phyloP scores from a whole-genome alignment of 2,797 vertebrate species.

The Pantherophis alleghaniensis region DNA sequence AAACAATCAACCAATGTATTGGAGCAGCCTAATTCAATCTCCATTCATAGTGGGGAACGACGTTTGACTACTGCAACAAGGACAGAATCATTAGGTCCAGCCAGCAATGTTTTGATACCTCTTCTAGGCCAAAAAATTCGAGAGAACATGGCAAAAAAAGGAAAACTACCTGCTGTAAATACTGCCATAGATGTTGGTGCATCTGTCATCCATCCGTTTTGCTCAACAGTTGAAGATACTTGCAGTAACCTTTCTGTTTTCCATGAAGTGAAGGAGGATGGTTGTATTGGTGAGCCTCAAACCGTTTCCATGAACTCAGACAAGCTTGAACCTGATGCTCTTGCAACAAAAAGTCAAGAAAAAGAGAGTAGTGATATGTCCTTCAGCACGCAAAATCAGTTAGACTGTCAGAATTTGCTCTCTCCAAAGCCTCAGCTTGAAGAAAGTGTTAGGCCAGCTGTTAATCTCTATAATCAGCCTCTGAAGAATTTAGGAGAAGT shows the following conservation, averaged over 20 bases:
- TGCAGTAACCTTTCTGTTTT: slow-evolving; percentile 64
- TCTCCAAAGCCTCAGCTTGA: slow-evolving; percentile 72
- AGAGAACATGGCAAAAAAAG: slow-evolving; percentile 66
- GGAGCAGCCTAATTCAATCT: slow-evolving; percentile 43
- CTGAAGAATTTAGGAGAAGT: slow-evolving; percentile 75
- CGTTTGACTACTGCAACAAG: slow-evolving; percentile 42
- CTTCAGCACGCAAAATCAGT: slow-evolving; percentile 66
- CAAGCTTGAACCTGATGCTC: slow-evolving; percentile 63
- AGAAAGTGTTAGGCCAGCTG: slow-evolving; percentile 68
- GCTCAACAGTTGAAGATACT: slow-evolving; percentile 47
- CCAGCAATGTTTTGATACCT: slow-evolving; percentile 59
- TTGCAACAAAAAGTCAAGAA: slow-evolving; percentile 70
- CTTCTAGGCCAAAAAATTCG: slow-evolving; percentile 66
- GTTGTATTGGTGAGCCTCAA: slow-evolving; percentile 56
- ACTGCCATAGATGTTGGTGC: slow-evolving; percentile 41
- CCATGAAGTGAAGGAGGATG: slow-evolving; percentile 67
- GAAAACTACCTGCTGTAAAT: slow-evolving; percentile 54
- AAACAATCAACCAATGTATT: slow-evolving; percentile 21
- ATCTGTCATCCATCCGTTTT: slow-evolving; percentile 52
- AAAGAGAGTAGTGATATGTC: slow-evolving; percentile 68
- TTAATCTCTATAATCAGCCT: slow-evolving; percentile 70
- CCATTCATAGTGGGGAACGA: slow-evolving; percentile 50
- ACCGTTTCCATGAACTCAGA: slow-evolving; percentile 63
- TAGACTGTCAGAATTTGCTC: slow-evolving; percentile 63
- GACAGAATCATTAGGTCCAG: slow-evolving; percentile 60